Base-by-base conservation (phyloP, 2,888 invertebrate genomes). In the Tinea pellionella region DNA sequence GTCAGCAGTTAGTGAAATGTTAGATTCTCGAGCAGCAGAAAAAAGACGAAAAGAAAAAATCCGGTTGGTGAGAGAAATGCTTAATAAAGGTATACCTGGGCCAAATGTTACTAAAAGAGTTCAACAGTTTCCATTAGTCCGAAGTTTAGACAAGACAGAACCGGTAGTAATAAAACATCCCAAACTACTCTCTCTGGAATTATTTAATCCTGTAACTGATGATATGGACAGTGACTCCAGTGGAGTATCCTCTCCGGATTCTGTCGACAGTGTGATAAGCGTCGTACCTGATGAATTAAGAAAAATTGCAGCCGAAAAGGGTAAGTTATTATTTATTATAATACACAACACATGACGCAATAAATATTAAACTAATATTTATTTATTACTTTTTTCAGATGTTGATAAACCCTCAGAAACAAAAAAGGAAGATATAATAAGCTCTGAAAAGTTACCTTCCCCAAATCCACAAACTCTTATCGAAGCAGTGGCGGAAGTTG, bases 211-310 rank as follows among this genome's bases (percentile, higher is more conserved):
- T 0, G 96, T 95, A 70, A 95, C 93, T 6, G 96, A 96, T 72
- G 96, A 96, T 69, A 89, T 95, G 76, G 96, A 96, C 73, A 96
- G 95, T 69, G 96, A 96, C 73, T 95, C 95, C 0, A 95, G 94
- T 69, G 93, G 93, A 2, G 93, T 95, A 11, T 95, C 95, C 0
- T 95, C 96, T 0, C 95, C 96, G 1, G 95, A 95, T 72, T 95
- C 95, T 1, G 91, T 94, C 1, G 95, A 95, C 67, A 95, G 95
- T 70, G 95, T 96, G 0, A 94, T 95, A 65, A 94, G 93, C 69
- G 93, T 94, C 0, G 89, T 92, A 13, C 90, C 90, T 9, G 92
- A 92, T 43, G 91, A 91, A 65, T 77, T 89, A 19, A 80, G 80
- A 19, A 85, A 83, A 71, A 77, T 70, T 60, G 82, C 82, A 15